A percentile compares a stretch with the other conserved stretches of the same genome.
phyloP scores from a whole-genome alignment of 2,888 invertebrate species.

The Cynaeus angustus region DNA sequence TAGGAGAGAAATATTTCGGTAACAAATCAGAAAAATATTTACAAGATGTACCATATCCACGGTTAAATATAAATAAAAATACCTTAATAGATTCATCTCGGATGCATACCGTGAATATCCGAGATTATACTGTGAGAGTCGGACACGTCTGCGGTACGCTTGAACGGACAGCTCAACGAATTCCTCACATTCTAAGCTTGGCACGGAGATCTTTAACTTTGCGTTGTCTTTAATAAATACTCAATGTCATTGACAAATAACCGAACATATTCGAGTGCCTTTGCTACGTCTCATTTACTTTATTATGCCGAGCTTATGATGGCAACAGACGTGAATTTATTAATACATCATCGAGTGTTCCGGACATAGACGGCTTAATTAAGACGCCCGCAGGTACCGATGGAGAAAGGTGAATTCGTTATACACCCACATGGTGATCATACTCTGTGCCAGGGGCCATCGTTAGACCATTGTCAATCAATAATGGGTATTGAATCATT shows the following conservation, averaged over 20 bases:
- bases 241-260: conserved; percentile 72
- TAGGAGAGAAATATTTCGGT: conserved; percentile 51
- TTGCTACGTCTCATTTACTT: conserved; percentile 66
- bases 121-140: conserved; percentile 65
- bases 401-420: conserved; percentile 17
- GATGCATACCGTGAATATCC: conserved; percentile 64
- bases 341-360: conserved; percentile 59
- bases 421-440: conserved; percentile 28
- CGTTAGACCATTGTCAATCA: conserved; percentile 41
- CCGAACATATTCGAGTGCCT: conserved; percentile 66
- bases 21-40: conserved; percentile 59
- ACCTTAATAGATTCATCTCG: conserved; percentile 67
- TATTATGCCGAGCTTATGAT: conserved; percentile 59
- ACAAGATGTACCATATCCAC: conserved; percentile 57
- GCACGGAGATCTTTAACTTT: conserved; percentile 69
- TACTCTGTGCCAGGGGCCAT: conserved; percentile 8
- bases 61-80: conserved; percentile 62
- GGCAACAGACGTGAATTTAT: conserved; percentile 61
- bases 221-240: conserved; percentile 71
- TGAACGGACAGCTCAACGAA: conserved; percentile 61
- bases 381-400: conserved; percentile 34
- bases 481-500: conserved; percentile 5
- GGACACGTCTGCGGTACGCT: conserved; percentile 11
- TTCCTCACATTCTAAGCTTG: conserved; percentile 68
- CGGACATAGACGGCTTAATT: conserved; percentile 57